phyloP scores from a whole-genome alignment of 2,113 vertebrate species.

The Actinemys pallida region DNA sequence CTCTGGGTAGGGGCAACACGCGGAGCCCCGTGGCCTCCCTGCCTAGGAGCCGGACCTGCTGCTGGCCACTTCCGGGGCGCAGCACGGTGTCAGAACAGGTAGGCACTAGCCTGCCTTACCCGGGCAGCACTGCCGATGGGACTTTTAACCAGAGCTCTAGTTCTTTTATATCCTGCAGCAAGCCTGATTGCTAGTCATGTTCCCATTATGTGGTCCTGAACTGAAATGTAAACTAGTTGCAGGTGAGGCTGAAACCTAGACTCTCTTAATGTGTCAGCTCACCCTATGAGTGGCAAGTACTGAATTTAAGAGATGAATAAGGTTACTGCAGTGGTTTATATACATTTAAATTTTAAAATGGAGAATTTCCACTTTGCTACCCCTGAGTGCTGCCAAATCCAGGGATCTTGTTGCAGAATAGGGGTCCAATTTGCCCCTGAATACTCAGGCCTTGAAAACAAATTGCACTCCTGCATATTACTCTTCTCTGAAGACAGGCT shows the following conservation, averaged over 20 bases:
- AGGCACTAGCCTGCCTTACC: too few species aligned
- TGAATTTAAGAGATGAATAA: not conserved
- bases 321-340: not conserved
- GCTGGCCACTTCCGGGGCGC: too few species aligned
- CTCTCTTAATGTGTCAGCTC: not conserved
- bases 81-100: too few species aligned
- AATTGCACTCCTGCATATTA: not conserved
- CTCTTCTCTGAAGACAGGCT: not conserved
- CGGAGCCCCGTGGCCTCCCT: too few species aligned
- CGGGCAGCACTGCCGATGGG: too few species aligned
- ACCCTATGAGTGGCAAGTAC: not conserved
- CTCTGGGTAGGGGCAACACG: too few species aligned
- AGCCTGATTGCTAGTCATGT: not conserved
- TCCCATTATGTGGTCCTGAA: not conserved
- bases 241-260: not conserved
- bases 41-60: too few species aligned
- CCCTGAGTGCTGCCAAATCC: not conserved
- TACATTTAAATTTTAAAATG: not conserved
- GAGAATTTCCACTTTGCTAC: not conserved
- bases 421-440: not conserved
- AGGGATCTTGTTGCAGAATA: not conserved
- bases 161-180: not conserved
- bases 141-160: too few species aligned
- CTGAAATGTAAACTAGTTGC: not conserved
- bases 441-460: not conserved